Conservation (phyloP, 2,888 invertebrate species). For the Dione vanillae region DNA sequence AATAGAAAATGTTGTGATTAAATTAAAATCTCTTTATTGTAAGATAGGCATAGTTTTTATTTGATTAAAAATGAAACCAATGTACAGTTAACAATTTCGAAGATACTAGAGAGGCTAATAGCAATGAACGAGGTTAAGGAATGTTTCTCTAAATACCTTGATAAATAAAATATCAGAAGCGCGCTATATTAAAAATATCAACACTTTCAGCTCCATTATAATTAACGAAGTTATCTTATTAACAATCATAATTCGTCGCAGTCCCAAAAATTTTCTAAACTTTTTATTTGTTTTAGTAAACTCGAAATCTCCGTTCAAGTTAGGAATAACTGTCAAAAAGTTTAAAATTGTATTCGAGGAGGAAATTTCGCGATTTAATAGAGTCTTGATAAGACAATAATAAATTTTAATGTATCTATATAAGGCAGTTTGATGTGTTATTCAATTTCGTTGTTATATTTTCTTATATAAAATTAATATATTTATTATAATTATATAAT, state of each 20-base stretch:
- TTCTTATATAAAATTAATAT: no score
- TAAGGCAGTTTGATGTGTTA: constrained; percentile 1
- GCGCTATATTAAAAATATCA: background rate
- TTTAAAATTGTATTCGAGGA: constrained; percentile 26
- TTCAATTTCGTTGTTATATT: constrained; percentile 15
- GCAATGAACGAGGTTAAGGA: no score
- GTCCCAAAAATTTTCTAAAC: constrained; percentile 1
- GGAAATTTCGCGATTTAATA: constrained; percentile 24
- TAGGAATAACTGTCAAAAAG: constrained; percentile 29
- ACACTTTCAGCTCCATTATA: background rate
- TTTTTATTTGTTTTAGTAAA: constrained; percentile 22
- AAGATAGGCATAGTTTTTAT: no score
- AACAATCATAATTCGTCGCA: constrained; percentile 20
- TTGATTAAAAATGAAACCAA: no score
- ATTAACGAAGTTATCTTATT: constrained; percentile 18
- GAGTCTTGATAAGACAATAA: constrained; percentile 30
- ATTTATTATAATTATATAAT: no score
- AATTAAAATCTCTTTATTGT: no score
- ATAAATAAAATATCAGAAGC: no score
- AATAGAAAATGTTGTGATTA: no score
- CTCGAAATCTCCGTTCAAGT: constrained; percentile 2
- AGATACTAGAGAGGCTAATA: no score
- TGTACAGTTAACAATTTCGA: no score
- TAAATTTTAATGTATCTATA: constrained; percentile 31
- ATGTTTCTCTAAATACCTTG: no score